These are phyloP conservation scores for Lanius collurio DNA, from an alignment of 2,113 vertebrate species.

Conservation along the genomic window DNA sequence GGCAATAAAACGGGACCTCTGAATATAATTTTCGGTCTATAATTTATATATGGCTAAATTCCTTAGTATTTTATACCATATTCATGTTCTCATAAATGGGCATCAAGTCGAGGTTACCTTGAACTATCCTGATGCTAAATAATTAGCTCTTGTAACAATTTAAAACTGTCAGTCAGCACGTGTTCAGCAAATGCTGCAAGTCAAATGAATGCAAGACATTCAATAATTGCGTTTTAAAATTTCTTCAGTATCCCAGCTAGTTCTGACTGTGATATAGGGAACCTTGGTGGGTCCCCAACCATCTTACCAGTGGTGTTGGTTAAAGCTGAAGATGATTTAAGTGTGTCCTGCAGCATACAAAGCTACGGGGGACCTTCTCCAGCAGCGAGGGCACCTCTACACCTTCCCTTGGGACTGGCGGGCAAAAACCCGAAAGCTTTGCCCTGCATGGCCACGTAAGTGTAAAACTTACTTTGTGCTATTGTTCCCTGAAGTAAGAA, in stretches of 20 bases:
- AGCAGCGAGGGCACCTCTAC: background rate
- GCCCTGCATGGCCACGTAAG: background rate
- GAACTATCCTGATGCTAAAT: background rate
- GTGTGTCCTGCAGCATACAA: background rate
- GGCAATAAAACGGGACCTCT: background rate
- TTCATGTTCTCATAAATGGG: background rate
- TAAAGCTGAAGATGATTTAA: background rate
- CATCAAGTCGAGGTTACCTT: background rate
- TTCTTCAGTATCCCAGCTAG: background rate
- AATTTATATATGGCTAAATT: background rate
- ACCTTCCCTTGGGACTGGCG: background rate
- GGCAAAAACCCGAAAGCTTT: background rate
- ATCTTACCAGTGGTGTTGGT: background rate
- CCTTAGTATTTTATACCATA: background rate
- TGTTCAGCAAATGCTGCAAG: background rate
- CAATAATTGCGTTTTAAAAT: background rate
- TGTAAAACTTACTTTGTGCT: background rate
- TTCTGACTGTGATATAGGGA: background rate
- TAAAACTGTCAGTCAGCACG: background rate
- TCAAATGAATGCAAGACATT: background rate
- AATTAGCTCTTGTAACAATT: background rate
- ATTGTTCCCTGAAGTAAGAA: background rate
- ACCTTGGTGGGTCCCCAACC: background rate
- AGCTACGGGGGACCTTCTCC: background rate
- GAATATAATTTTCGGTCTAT: background rate